Evolutionary conservation across 2,888 invertebrate species (phyloP), one percentile per base, ranked within the genome.

Genomic region (Matsumyia berberina): DNA sequence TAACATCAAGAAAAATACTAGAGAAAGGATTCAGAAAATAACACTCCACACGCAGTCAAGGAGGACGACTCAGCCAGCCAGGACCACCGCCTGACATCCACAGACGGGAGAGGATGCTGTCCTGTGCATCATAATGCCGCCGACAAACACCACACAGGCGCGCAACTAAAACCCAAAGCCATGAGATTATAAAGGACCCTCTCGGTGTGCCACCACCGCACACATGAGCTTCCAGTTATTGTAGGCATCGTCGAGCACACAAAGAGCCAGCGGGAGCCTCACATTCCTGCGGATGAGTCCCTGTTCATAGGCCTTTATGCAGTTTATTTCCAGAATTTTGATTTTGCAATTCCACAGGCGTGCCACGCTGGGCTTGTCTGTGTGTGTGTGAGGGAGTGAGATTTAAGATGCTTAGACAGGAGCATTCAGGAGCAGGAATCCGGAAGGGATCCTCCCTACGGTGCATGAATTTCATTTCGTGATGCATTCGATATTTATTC

Each of bases 311-410:
- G 62, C 76, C 76, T 81, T 64, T 51, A 76, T 81, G 76, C 11
- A 76, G 76, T 74, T 62, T 81, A 76, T 69, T 80, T 76, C 62
- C 64, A 69, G 55, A 74, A 69, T 76, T 81, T 76, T 76, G 76
- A 76, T 76, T 76, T 69, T 64, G 39, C 37, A 81, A 74, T 57
- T 64, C 17, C 49, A 76, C 5, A 2, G n/a, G 11, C 57, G 19
- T n/a, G n/a, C 0, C 3, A 15, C 15, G 51, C 15, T 55, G 39
- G 51, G 49, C n/a, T n/a, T n/a, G n/a, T n/a, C n/a, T n/a, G n/a
- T n/a, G n/a, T n/a, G n/a, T n/a, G n/a, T n/a, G n/a, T 19, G n/a
- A 37, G 53, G 31, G 35, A 60, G 66, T 66, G 44, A 67, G 58
- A 46, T 74, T 55, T 53, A 74, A 80, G 67, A 67, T 67, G 44